A percentile compares a stretch with the other conserved stretches of the same genome.
Conservation (phyloP, 92 coral and sea anemone species). For the Porites rus region DNA sequence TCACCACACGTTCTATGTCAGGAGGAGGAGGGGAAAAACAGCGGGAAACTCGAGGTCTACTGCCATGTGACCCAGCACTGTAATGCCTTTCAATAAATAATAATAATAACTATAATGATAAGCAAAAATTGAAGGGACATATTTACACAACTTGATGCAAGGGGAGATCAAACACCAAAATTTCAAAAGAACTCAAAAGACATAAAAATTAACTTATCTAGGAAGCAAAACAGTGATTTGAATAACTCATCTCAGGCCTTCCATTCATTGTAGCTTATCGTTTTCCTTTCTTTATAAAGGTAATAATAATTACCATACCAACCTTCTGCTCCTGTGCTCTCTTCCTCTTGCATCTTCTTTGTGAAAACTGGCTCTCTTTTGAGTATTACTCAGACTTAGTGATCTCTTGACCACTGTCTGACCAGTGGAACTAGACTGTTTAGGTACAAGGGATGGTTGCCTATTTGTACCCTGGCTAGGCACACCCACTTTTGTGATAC, state of each 20-base stretch:
- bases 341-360: slow-evolving; percentile 5
- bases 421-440: slow-evolving; percentile 4
- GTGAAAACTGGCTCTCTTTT: background rate
- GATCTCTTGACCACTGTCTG: background rate
- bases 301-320: background rate
- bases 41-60: slow-evolving; percentile 16
- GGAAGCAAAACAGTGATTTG: no score
- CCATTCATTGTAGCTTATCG: no score
- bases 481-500: background rate
- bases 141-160: no score
- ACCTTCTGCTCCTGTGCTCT: slow-evolving; percentile 32
- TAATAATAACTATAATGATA: background rate
- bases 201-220: no score
- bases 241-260: no score
- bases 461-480: background rate
- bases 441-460: background rate
- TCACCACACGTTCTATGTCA: slow-evolving; percentile 67
- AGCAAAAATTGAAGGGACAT: no score
- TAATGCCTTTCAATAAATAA: slow-evolving; percentile 8
- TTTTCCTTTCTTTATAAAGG: background rate
- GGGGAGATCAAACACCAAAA: no score
- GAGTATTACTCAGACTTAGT: background rate
- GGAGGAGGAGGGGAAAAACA: slow-evolving; percentile 94
- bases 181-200: no score
- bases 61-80: slow-evolving; percentile 9